Evolutionary conservation across 37 sponge, comb jelly and placozoan genomes (phyloP), one percentile per base, ranked within the genome.

Genomic region (Ephydatia muelleri): DNA sequence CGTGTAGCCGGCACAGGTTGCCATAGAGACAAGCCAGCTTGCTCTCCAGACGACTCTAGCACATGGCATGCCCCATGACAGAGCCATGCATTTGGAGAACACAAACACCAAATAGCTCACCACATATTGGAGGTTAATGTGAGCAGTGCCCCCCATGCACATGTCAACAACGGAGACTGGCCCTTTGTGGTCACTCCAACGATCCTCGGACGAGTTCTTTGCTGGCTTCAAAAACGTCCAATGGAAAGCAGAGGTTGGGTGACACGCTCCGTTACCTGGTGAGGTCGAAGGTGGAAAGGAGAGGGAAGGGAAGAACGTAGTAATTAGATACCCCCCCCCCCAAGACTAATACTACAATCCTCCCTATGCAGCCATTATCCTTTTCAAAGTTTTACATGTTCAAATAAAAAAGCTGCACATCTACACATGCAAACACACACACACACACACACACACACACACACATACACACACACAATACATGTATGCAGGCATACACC

Each of bases 71-170:
- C n/a, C 8, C 27, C 38, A 29, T 40, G n/a, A 82, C 21, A 38
- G 38, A 38, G 22, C 27, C 13, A 5, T 9, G 72, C 8, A 29
- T 19, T 0, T 28, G 47, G 27, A 5, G 30, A 30, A 47, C 36
- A 75, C 28, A 36, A 33, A 38, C 67, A 16, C 5, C 21, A 11
- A 11, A 2, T 28, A 22, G 72, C 90, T 85, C 19, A 85, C 91
- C 82, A 90, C 78, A 23, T 85, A 82, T 36, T 76, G 73, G 14
- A 85, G 78, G 43, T 91, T 91, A 48, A 91, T 43, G 69, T 81
- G 70, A 26, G 73, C 90, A 29, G 86, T 57, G 2, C 67, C 32
- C 8, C 91, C 91, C 34, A 25, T 66, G 70, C 86, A 86, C 25
- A 85, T 49, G 75, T 90, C 91, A 11, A 90, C 6, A 21, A 90